phyloP scores from a whole-genome alignment of 2,797 vertebrate species.

The Eulemur mongoz region DNA sequence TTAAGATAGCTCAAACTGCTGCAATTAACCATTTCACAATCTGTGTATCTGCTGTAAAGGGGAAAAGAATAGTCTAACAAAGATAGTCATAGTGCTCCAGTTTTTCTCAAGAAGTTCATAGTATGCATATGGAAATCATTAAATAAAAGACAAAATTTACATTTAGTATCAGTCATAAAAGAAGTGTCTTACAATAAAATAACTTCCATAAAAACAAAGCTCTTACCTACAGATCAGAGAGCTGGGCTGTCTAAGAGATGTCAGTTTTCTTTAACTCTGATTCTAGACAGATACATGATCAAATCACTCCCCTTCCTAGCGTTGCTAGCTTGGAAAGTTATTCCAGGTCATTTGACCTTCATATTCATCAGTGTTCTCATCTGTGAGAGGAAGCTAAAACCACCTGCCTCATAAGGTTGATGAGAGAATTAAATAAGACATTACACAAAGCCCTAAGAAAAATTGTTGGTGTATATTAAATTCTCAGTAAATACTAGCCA shows the following conservation, averaged over 20 bases:
- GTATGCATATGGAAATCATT: background rate
- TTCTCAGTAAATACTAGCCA: background rate
- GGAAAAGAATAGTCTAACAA: slow-evolving; percentile 6
- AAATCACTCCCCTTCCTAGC: background rate
- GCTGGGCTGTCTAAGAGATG: background rate
- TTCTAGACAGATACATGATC: background rate
- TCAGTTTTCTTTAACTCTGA: slow-evolving; percentile 28
- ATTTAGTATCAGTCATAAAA: background rate
- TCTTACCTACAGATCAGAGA: background rate
- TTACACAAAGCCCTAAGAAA: background rate
- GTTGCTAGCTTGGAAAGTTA: background rate
- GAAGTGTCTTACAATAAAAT: background rate
- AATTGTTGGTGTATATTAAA: background rate
- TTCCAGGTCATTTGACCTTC: background rate
- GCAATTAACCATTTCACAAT: background rate
- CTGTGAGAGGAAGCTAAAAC: background rate
- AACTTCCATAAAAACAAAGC: background rate
- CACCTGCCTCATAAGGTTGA: background rate
- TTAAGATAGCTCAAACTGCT: slow-evolving; percentile 5
- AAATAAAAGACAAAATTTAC: slow-evolving; percentile 10
- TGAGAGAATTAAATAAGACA: slow-evolving; percentile 11
- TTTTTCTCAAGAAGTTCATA: slow-evolving; percentile 19
- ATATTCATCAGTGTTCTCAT: background rate
- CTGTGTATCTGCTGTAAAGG: background rate
- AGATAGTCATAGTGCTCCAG: background rate